Evolutionary conservation across 2,797 vertebrate species (phyloP).

Genomic region (Leucoraja ocellata): DNA sequence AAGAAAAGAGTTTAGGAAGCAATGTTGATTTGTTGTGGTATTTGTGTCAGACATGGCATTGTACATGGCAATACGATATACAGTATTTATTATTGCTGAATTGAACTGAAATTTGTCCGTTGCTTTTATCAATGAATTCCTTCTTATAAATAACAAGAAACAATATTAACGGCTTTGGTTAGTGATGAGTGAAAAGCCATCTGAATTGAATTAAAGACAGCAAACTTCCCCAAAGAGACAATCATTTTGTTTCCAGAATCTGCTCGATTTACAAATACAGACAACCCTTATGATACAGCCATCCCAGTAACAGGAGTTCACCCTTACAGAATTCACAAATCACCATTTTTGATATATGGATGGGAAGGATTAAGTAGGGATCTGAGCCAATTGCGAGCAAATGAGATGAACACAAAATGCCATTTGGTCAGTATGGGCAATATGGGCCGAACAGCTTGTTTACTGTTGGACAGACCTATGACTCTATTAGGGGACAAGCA

Average conservation of each 20-base stretch:
- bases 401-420: too few species aligned
- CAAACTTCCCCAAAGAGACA: neutral
- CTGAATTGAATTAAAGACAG: neutral
- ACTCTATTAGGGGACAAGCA: neutral
- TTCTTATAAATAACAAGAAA: slow-evolving; percentile 42
- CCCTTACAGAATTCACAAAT: too few species aligned
- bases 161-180: neutral
- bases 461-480: too few species aligned
- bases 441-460: too few species aligned
- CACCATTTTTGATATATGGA: too few species aligned
- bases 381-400: too few species aligned
- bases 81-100: slow-evolving; percentile 37
- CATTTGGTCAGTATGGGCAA: too few species aligned
- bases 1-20: slow-evolving; percentile 6
- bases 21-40: slow-evolving; percentile 40
- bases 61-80: slow-evolving; percentile 25
- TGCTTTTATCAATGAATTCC: slow-evolving; percentile 32
- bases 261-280: neutral
- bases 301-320: too few species aligned
- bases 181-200: neutral
- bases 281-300: too few species aligned
- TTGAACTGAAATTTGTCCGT: slow-evolving; percentile 29
- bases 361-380: too few species aligned
- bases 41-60: slow-evolving; percentile 23
- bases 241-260: neutral